phyloP scores from a whole-genome alignment of 2,888 invertebrate genomes.

The Endotricha flammealis region DNA sequence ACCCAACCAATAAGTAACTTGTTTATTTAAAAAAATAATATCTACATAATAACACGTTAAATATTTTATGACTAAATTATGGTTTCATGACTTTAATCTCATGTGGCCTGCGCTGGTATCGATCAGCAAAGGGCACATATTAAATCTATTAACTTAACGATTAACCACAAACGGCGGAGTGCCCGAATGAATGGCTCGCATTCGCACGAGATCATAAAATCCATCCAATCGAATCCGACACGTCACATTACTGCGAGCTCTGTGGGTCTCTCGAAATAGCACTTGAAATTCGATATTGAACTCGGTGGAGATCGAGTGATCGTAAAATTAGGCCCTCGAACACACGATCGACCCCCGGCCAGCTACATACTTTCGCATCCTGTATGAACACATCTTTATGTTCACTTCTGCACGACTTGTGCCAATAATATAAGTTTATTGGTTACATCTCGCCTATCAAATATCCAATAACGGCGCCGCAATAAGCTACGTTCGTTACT shows the following conservation, averaged over 20 bases:
- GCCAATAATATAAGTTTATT: slow-evolving; percentile 65
- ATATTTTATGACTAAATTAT: not conserved
- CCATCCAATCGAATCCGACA: slow-evolving; percentile 66
- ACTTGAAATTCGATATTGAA: slow-evolving; percentile 69
- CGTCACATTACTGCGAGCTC: slow-evolving; percentile 56
- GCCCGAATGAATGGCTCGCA: slow-evolving; percentile 45
- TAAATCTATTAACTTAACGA: slow-evolving; percentile 60
- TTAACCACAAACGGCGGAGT: slow-evolving; percentile 50
- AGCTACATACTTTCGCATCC: slow-evolving; percentile 17
- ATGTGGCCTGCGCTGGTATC: too few species aligned
- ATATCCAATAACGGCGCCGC: slow-evolving; percentile 57
- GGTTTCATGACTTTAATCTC: slow-evolving; percentile 1
- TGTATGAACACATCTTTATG: slow-evolving; percentile 31
- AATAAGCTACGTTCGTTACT: slow-evolving; percentile 49
- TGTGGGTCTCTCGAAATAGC: slow-evolving; percentile 59
- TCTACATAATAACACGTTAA: too few species aligned
- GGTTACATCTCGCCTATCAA: slow-evolving; percentile 60
- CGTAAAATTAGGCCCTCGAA: slow-evolving; percentile 65
- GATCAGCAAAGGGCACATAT: slow-evolving; percentile 42
- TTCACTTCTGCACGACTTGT: slow-evolving; percentile 47
- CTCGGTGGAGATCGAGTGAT: slow-evolving; percentile 55
- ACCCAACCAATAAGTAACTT: too few species aligned
- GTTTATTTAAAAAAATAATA: too few species aligned
- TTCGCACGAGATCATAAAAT: slow-evolving; percentile 55
- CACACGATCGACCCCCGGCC: slow-evolving; percentile 28